Evolutionary conservation across 2,888 invertebrate genomes (phyloP).

Genomic region (Mythimna lalbum): DNA sequence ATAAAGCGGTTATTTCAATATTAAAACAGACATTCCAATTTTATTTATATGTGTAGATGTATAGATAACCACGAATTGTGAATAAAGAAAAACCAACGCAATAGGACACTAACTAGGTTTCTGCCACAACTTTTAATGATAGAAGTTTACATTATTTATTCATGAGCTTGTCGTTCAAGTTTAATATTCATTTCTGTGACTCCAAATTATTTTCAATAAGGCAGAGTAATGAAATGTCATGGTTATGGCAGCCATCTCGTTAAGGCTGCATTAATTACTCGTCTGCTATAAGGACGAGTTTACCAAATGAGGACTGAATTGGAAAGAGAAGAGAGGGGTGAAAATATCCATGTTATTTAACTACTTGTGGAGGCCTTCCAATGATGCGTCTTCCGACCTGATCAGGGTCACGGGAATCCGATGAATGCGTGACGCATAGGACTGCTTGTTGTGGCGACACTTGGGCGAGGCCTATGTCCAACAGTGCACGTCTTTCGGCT

Average conservation of each 20-base stretch:
- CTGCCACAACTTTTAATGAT: constrained; percentile 66
- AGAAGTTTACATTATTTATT: constrained; percentile 59
- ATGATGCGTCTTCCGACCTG: too few relatives aligned
- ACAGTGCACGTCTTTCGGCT: too few relatives aligned
- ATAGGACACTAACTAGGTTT: constrained; percentile 37
- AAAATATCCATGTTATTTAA: not conserved
- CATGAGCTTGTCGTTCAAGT: constrained; percentile 34
- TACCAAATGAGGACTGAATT: not conserved
- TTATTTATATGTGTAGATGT: too few relatives aligned
- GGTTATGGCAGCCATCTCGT: not conserved
- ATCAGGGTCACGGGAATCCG: too few relatives aligned
- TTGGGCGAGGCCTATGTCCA: too few relatives aligned
- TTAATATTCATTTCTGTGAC: constrained; percentile 44
- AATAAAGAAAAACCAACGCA: constrained; percentile 36
- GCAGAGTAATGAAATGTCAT: constrained; percentile 24
- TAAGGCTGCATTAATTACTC: constrained; percentile 16
- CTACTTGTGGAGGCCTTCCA: too few relatives aligned
- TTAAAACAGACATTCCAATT: too few relatives aligned
- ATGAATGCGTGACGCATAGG: too few relatives aligned
- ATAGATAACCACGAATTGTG: constrained; percentile 63
- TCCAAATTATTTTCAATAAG: constrained; percentile 36
- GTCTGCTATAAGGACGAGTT: not conserved
- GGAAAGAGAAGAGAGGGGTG: not conserved
- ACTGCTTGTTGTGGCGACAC: too few relatives aligned
- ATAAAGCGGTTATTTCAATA: too few relatives aligned